Conservation (phyloP, 2,888 invertebrate species). For the Epinotia ramella region DNA sequence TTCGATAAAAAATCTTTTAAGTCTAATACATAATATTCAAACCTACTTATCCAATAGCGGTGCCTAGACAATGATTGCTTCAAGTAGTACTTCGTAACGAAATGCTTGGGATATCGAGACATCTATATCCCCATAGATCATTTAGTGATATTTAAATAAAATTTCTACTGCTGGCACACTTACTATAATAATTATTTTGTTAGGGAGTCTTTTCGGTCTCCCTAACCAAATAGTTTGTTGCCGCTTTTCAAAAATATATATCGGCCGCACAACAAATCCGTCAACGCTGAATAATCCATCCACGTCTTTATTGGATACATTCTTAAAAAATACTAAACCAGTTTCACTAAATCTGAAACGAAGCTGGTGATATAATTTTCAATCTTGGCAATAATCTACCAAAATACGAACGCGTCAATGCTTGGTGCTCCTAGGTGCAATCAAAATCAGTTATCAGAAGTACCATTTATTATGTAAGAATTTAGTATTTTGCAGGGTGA, state of each 20-base stretch:
- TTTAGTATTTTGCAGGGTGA: too few species aligned
- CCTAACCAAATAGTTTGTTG: slow-evolving; percentile 16
- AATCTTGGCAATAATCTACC: slow-evolving; percentile 7
- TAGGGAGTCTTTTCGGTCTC: slow-evolving; percentile 1
- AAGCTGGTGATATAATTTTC: slow-evolving; percentile 10
- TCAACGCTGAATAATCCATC: slow-evolving; percentile 9
- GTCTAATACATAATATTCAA: slow-evolving; percentile 44
- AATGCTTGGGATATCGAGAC: slow-evolving; percentile 27
- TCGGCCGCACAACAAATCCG: slow-evolving; percentile 26
- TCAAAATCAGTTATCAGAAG: neutral
- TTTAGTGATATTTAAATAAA: slow-evolving; percentile 30
- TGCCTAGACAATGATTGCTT: slow-evolving; percentile 23
- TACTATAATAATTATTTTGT: slow-evolving; percentile 22
- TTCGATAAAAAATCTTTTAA: slow-evolving; percentile 49
- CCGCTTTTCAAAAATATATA: slow-evolving; percentile 39
- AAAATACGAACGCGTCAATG: slow-evolving; percentile 9
- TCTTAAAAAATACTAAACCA: slow-evolving; percentile 1
- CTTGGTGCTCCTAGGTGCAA: neutral
- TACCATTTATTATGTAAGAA: slow-evolving; percentile 12
- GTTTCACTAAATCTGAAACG: slow-evolving; percentile 19
- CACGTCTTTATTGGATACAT: neutral
- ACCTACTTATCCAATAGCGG: slow-evolving; percentile 33
- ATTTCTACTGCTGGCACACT: slow-evolving; percentile 20
- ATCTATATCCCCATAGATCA: slow-evolving; percentile 11
- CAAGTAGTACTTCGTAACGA: slow-evolving; percentile 26